Base-by-base conservation (phyloP, 2,113 vertebrate species). In the Nothocercus julius region DNA sequence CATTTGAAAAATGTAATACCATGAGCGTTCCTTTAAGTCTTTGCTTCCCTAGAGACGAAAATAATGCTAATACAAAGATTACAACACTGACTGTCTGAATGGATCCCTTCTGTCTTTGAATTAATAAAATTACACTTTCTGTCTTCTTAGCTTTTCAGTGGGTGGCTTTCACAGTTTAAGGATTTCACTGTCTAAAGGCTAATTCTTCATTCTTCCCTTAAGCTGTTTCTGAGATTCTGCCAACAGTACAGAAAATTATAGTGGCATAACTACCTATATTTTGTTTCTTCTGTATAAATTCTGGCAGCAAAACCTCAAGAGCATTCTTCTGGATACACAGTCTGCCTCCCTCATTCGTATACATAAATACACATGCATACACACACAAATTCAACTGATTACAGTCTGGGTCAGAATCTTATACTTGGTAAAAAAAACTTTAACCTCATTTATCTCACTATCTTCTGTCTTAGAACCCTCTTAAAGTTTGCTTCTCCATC, bases 1-100 rank as follows among this genome's bases (percentile, higher is more conserved):
- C 92, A 96, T 92, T 95, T 92, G 90, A 86, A 94, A 94, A 92
- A 94, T 66, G 86, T 81, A 79, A 92, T 80, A 78, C 53, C 76
- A 91, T 81, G 76, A 74, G 83, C 83, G 90, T 87, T 88, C 94
- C 81, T 89, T 76, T 63, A 81, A 75, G 76, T 42, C 68, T 86
- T 73, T 88, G 20, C 66, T 86, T 94, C 94, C 87, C 92, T 86
- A 78, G 90, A 94, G 93, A 93, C 38, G 64, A 92, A 24, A 51
- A 90, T 85, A 90, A 79, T 84, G 73, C 28, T 90, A 77, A 83
- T 27, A 74, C 70, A 76, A 79, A 89, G 49, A 85, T 82, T 72
- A 63, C 11, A 59, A 36, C 68, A 92, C 51, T 77, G 54, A 83
- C 87, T 69, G 42, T 72, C 47, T 72, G 76, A 94, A 82, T 47